Evolutionary conservation across 2,113 vertebrate genomes (phyloP).

Genomic region (Sula dactylatra): DNA sequence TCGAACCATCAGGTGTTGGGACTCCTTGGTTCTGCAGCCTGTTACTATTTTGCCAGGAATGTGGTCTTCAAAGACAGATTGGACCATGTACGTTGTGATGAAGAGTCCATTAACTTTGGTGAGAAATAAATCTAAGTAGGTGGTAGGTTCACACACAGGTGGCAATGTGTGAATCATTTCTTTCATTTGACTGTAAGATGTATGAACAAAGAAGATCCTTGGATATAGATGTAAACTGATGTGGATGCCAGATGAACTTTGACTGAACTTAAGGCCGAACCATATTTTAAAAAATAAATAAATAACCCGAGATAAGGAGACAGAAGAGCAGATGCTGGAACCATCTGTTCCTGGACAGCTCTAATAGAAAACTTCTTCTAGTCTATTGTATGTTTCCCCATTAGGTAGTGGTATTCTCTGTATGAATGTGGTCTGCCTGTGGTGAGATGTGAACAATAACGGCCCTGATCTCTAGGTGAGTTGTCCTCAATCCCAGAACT

Average conservation of each 20-base stretch:
- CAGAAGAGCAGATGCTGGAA: conserved; percentile 45
- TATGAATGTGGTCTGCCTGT: not conserved
- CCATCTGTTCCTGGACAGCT: conserved; percentile 51
- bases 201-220: conserved; percentile 40
- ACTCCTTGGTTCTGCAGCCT: not conserved
- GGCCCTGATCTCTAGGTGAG: not conserved
- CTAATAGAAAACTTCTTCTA: conserved; percentile 26
- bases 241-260: conserved; percentile 53
- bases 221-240: conserved; percentile 34
- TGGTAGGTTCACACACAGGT: conserved; percentile 33
- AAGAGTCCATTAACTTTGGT: not conserved
- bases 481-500: not conserved
- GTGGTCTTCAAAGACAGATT: not conserved
- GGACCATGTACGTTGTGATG: not conserved
- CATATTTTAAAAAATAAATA: conserved; percentile 38
- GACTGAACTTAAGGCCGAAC: conserved; percentile 46
- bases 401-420: not conserved
- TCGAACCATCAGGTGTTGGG: not conserved
- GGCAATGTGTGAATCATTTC: conserved; percentile 39
- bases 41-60: not conserved
- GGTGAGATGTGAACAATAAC: not conserved
- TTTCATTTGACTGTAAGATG: conserved; percentile 31
- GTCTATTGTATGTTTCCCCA: not conserved
- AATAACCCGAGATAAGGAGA: conserved; percentile 23
- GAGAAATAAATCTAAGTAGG: conserved; percentile 31